Evolutionary conservation across 1,140 invertebrate species (phyloP), one percentile per base, ranked within the genome.

Genomic region (Philotrypesis tridentata): DNA sequence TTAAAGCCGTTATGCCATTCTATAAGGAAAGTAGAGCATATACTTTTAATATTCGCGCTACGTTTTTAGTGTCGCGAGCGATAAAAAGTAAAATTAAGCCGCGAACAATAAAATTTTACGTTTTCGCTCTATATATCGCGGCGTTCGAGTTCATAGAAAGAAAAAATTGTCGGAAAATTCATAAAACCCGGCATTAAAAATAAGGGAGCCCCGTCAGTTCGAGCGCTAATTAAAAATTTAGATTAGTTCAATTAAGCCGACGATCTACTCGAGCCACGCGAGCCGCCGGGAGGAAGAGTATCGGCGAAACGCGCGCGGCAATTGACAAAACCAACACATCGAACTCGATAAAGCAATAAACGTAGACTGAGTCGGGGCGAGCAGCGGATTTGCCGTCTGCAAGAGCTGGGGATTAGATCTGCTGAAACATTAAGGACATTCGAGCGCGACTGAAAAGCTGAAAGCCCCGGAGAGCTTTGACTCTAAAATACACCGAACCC

Each of bases 291-390:
- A 70, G 70, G 80, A 71, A 81, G 55, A 81, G 70, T 76, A 70
- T 37, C 9, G 33, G 33, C 3, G 23, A 37, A 73, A 29, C 8
- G 25, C 11, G n/a, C 21, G 33, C 25, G 55, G 37, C 76, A 82
- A 82, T 77, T 82, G 74, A 82, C 74, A 82, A 82, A 82, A 72
- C 55, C 74, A 77, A 65, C 33, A 72, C 67, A 82, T 78, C 65
- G 70, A 73, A 73, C 76, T 79, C 37, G 71, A 82, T 79, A 79
- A 74, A 82, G 76, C 76, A 74, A 82, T 79, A 82, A 79, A 79
- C 68, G 37, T 23, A 63, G 37, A 31, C 48, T n/a, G 48, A n/a
- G n/a, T n/a, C n/a, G n/a, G 17, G n/a, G 6, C 21, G 5, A n/a
- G 48, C 48, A 21, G 48, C 21, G 70, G 61, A 79, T 79, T 65